Base-by-base conservation (phyloP, 2,797 vertebrate species). In the Hydrophis major region DNA sequence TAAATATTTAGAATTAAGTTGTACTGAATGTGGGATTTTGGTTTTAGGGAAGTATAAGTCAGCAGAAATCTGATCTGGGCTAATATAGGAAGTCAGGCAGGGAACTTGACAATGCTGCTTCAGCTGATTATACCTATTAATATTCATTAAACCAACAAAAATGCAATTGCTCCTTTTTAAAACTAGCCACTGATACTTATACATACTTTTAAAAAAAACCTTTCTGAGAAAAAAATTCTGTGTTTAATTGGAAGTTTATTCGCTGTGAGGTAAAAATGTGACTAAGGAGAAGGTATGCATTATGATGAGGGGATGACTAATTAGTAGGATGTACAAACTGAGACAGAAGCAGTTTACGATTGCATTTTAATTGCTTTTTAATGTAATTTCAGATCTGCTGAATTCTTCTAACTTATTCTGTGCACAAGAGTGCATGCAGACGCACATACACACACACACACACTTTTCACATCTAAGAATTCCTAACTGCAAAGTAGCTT, bases 271-370 rank as follows among this genome's bases (percentile, higher is more conserved):
- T 87, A 91, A 91, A 91, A 13, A 91, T 83, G 59, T 55, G 87
- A 91, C 16, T 93, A 91, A 93, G 91, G 86, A 90, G 47, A 92
- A 88, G 47, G 63, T 90, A 50, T 92, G 57, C 86, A 83, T 90
- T 61, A 14, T 50, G 63, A 69, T 55, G 2, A 55, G 53, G 53
- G 53, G 53, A 55, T 90, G 86, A 32, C 20, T 91, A 86, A 50
- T 94, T 89, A 93, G 53, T 92, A 55, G 92, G 0, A 10, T 90
- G 56, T 47, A 91, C 63, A 28, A 88, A 83, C 56, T 88, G 63
- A 89, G 60, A 86, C 3, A 42, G 4, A 42, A 94, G 88, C 90
- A 86, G 90, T 91, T 94, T 89, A 86, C 47, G 59, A 86, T 4
- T 91, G 88, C 93, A 89, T 90, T 0, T n/a, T 92, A 94, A 94